Percentiles rank a stretch among this genome's conserved stretches.
Evolutionary conservation across 2,113 vertebrate genomes (phyloP).

Genomic region (Seriola rivoliana): DNA sequence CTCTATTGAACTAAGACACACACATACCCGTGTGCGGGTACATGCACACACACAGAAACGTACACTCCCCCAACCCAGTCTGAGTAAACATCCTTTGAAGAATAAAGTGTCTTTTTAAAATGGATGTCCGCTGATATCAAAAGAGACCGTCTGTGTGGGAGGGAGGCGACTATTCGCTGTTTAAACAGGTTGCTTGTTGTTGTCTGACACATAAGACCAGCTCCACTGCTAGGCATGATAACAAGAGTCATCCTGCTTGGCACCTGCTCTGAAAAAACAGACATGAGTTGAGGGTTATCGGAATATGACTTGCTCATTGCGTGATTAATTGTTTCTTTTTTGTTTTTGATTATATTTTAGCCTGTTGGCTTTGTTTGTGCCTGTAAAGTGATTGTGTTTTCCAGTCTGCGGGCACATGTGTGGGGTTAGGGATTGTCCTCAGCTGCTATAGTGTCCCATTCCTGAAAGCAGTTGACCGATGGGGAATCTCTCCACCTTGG

Average conservation of each 20-base stretch:
- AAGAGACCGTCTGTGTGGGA: slow-evolving; percentile 64
- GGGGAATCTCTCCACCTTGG: slow-evolving; percentile 75
- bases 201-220: slow-evolving; percentile 69
- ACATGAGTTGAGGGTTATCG: slow-evolving; percentile 19
- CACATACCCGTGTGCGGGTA: slow-evolving; percentile 37
- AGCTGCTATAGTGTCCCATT: slow-evolving; percentile 65
- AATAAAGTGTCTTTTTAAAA: slow-evolving; percentile 80
- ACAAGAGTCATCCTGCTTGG: slow-evolving; percentile 38
- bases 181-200: slow-evolving; percentile 79
- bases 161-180: slow-evolving; percentile 62
- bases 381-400: slow-evolving; percentile 21
- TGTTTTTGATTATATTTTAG: slow-evolving; percentile 3
- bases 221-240: slow-evolving; percentile 23
- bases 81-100: slow-evolving; percentile 81
- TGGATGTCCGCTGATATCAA: slow-evolving; percentile 73
- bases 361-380: slow-evolving; percentile 16
- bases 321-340: neutral
- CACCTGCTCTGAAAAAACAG: slow-evolving; percentile 57
- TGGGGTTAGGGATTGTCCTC: slow-evolving; percentile 38
- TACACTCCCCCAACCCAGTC: slow-evolving; percentile 51
- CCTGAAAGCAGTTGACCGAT: slow-evolving; percentile 71
- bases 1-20: slow-evolving; percentile 67
- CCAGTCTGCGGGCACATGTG: neutral
- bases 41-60: slow-evolving; percentile 31
- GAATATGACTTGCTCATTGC: neutral